phyloP scores from a whole-genome alignment of 2,797 vertebrate genomes.

The Lithobates pipiens region DNA sequence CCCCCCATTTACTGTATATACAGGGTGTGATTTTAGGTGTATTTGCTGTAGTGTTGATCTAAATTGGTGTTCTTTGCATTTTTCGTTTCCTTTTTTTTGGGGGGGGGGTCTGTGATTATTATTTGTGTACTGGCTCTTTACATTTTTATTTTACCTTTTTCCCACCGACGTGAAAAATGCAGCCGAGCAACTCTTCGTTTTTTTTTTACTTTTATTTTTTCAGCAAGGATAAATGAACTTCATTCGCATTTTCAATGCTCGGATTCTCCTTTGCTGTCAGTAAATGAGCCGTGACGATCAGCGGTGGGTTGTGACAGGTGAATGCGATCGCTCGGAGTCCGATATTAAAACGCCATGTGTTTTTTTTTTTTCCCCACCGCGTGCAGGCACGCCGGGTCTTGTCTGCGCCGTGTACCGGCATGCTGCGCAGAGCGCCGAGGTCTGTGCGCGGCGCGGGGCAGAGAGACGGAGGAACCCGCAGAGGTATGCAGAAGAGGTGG shows the following conservation, averaged over 20 bases:
- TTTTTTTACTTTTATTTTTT: no score
- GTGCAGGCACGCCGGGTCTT: background rate
- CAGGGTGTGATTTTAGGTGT: no score
- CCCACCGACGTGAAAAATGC: no score
- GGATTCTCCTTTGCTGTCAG: background rate
- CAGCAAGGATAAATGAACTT: background rate
- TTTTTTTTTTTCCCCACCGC: background rate
- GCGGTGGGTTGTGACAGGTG: conserved; percentile 29
- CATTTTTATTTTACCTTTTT: no score
- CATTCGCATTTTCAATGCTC: background rate
- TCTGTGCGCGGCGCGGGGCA: background rate
- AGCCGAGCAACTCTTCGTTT: no score
- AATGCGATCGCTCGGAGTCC: conserved; percentile 28
- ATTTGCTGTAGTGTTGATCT: no score
- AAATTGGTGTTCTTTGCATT: no score
- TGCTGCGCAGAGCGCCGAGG: conserved; percentile 10
- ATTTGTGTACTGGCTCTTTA: no score
- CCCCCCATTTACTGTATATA: no score
- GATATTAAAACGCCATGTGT: conserved; percentile 31
- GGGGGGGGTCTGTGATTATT: no score
- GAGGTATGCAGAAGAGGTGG: background rate
- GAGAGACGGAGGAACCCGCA: background rate
- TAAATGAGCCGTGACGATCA: conserved; percentile 55
- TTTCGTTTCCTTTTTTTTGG: no score
- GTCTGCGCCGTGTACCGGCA: background rate